Evolutionary conservation across 2,888 invertebrate genomes (phyloP), one percentile per base, ranked within the genome.

Genomic region (Belgica antarctica): DNA sequence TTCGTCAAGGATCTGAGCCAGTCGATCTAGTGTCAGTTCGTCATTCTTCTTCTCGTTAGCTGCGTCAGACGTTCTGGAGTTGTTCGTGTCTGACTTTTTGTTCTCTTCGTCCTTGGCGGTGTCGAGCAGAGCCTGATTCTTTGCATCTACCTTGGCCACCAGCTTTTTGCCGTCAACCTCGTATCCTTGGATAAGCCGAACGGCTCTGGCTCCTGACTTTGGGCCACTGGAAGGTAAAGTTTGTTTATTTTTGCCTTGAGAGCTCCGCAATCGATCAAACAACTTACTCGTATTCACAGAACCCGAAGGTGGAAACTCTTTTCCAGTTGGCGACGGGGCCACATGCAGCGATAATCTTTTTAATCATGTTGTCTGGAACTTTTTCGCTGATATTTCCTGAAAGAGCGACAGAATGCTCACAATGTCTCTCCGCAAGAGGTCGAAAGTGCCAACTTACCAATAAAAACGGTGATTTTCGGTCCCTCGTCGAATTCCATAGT

Each of bases 321-420:
- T 98, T 98, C 99, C 99, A 99, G 75, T 90, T 92, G 12, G 94
- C 84, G 63, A 99, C 95, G 72, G 90, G 89, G 2, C 99, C 99
- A 82, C 97, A 98, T 70, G 94, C 89, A 77, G 89, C 88, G 68
- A 99, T 83, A 77, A 99, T 88, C 75, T 92, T 90, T 74, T 96
- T 87, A 41, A 99, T 89, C 90, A 99, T 92, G 8, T 90, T 86
- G 80, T 99, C 98, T 0, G 96, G 95, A 46, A 95, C 96, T 74
- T 92, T 87, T 74, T 96, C 94, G 76, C 94, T 92, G 71, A 99
- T 96, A 79, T 96, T 97, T 61, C 86, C 86, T 84, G 76, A 52
- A 52, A 31, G 12, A 31, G 5, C 34, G n/a, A n/a, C 15, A 41
- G n/a, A 41, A 41, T 66, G 17, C 28, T 19, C 0, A 15, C 8